A percentile compares a stretch with the other conserved stretches of the same genome.
Conservation (phyloP, 2,113 vertebrate species). For the Myanophis thanlyinensis region DNA sequence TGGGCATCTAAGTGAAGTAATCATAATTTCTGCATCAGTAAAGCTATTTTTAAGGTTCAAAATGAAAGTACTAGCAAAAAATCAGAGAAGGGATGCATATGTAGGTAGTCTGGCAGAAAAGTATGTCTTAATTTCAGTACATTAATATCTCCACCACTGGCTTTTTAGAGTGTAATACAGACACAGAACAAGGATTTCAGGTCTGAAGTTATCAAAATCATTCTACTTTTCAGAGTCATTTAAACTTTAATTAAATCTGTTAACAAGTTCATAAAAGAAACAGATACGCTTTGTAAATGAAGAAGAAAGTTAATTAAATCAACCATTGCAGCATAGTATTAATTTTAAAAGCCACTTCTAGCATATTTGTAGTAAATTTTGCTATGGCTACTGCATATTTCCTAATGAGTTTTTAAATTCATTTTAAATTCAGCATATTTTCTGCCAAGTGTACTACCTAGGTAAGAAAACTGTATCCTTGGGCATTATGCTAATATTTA, state of each 20-base stretch:
- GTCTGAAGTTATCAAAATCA: slow-evolving; percentile 60
- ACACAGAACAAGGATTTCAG: slow-evolving; percentile 49
- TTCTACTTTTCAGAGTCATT: slow-evolving; percentile 68
- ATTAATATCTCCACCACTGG: neutral
- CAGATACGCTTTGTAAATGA: slow-evolving; percentile 76
- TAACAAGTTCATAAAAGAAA: slow-evolving; percentile 74
- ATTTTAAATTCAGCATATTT: slow-evolving; percentile 56
- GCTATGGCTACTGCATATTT: slow-evolving; percentile 59
- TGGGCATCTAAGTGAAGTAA: slow-evolving; percentile 55
- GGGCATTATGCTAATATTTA: slow-evolving; percentile 61
- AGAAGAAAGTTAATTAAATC: slow-evolving; percentile 76
- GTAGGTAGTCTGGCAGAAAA: neutral
- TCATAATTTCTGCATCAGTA: slow-evolving; percentile 38
- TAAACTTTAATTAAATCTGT: slow-evolving; percentile 76
- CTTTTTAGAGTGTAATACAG: slow-evolving; percentile 10
- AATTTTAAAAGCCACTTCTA: slow-evolving; percentile 74
- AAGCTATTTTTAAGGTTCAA: slow-evolving; percentile 49
- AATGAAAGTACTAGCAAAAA: slow-evolving; percentile 14
- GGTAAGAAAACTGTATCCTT: slow-evolving; percentile 57
- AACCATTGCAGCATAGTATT: slow-evolving; percentile 70
- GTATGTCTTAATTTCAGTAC: neutral
- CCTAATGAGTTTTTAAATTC: slow-evolving; percentile 69
- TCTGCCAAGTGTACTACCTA: slow-evolving; percentile 53
- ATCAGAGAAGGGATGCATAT: neutral
- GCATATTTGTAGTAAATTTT: slow-evolving; percentile 71